These are phyloP conservation scores for Sarcoramphus papa DNA, from an alignment of 2,797 vertebrate species.

Conservation along the genomic window DNA sequence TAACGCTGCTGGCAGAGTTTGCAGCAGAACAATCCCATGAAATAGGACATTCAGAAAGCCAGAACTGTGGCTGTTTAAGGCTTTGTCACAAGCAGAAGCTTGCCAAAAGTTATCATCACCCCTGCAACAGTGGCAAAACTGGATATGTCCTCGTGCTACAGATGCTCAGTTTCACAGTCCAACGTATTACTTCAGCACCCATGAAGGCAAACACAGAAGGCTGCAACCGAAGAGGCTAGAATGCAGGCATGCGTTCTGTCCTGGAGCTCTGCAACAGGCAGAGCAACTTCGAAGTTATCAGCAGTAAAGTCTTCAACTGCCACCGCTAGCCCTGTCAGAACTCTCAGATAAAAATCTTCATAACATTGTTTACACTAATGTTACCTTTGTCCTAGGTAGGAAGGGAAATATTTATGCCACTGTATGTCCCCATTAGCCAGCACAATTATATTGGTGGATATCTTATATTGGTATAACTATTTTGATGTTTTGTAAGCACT, in stretches of 20 bases:
- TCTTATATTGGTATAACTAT: not conserved
- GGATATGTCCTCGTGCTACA: not conserved
- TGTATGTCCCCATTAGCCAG: not conserved
- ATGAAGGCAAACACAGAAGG: not conserved
- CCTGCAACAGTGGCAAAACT: not conserved
- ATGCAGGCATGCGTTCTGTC: fast-evolving
- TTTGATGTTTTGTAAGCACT: not conserved
- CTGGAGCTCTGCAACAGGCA: not conserved
- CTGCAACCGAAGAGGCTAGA: not conserved
- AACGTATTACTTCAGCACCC: not conserved
- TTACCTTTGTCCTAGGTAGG: not conserved
- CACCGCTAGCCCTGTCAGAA: not conserved
- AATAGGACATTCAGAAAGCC: not conserved
- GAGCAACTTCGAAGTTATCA: not conserved
- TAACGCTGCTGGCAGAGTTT: not conserved
- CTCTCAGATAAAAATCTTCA: not conserved
- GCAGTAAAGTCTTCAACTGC: not conserved
- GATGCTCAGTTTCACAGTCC: not conserved
- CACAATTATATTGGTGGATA: not conserved
- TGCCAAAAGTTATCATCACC: not conserved
- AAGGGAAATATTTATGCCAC: not conserved
- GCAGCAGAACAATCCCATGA: not conserved
- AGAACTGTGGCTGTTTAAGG: not conserved
- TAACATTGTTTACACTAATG: not conserved
- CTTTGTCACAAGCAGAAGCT: not conserved